phyloP scores from a whole-genome alignment of 2,888 invertebrate species.

The Platynereis dumerilii region DNA sequence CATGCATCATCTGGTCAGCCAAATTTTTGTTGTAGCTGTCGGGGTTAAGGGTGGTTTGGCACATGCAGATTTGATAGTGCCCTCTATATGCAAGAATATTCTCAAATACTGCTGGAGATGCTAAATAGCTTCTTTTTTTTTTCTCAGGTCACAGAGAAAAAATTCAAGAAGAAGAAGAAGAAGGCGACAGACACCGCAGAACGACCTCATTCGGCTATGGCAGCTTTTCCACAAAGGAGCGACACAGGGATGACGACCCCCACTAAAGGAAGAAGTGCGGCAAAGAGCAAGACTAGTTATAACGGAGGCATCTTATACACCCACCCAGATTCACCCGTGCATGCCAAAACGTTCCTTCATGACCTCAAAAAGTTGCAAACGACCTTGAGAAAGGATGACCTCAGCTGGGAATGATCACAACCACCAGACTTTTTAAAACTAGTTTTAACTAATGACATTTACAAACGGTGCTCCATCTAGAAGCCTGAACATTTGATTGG shows the following conservation, averaged over 20 bases:
- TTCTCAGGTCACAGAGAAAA: too few species aligned
- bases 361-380: slow-evolving; percentile 60
- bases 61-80: too few species aligned
- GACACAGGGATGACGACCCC: slow-evolving; percentile 49
- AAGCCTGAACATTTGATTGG: too few species aligned
- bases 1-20: too few species aligned
- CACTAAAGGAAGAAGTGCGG: slow-evolving; percentile 42
- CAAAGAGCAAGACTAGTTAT: slow-evolving; percentile 30
- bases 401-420: slow-evolving; percentile 50
- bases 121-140: too few species aligned
- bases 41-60: too few species aligned
- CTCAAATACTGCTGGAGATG: too few species aligned
- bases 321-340: slow-evolving; percentile 12
- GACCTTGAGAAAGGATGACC: slow-evolving; percentile 56
- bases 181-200: slow-evolving; percentile 34
- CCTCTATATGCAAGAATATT: too few species aligned
- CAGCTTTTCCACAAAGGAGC: slow-evolving; percentile 33
- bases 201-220: slow-evolving; percentile 18
- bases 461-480: too few species aligned
- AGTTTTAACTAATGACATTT: not conserved
- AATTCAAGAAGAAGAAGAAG: slow-evolving; percentile 39
- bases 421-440: not conserved
- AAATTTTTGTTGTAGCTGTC: too few species aligned
- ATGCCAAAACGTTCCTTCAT: slow-evolving; percentile 46
- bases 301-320: slow-evolving; percentile 40